Evolutionary conservation across 2,113 vertebrate species (phyloP).

Genomic region (Pedetes capensis): DNA sequence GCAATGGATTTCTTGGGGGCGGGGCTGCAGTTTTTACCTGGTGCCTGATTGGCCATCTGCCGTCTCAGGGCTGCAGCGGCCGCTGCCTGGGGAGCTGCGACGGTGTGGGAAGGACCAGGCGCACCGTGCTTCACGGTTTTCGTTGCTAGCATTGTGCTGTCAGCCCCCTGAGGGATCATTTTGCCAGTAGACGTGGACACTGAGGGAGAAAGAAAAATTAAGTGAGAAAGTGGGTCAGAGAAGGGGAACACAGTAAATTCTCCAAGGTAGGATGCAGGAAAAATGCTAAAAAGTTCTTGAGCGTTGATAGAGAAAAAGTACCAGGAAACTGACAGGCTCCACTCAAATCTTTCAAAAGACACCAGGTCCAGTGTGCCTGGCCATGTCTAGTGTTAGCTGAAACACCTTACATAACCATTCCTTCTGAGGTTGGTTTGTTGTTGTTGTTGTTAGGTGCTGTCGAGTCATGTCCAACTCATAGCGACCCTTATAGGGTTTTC

Average conservation of each 20-base stretch:
- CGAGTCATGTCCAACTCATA: too few species aligned
- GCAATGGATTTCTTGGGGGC: rapidly evolving
- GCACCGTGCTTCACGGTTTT: constrained; percentile 96
- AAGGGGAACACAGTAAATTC: neutral
- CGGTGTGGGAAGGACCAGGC: constrained; percentile 85
- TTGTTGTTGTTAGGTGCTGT: too few species aligned
- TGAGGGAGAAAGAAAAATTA: constrained; percentile 53
- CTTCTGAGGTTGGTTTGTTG: too few species aligned
- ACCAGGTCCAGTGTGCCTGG: neutral
- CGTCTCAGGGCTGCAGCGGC: constrained; percentile 91
- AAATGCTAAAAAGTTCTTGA: neutral
- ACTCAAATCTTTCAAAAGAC: neutral
- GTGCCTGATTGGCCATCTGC: constrained; percentile 91
- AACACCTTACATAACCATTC: rapidly evolving
- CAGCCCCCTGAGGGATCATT: constrained; percentile 88
- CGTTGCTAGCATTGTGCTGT: constrained; percentile 94
- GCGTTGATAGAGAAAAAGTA: neutral
- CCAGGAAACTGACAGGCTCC: neutral
- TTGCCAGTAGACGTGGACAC: constrained; percentile 77
- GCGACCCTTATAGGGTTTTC: too few species aligned
- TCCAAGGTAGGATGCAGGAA: neutral
- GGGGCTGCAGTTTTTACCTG: constrained; percentile 82
- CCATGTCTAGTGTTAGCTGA: neutral
- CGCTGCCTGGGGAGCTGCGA: constrained; percentile 93
- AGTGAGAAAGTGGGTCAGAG: neutral